A percentile compares a stretch with the other conserved stretches of the same genome.
phyloP scores from a whole-genome alignment of 2,888 invertebrate species.

The Pristionchus arcanus region DNA sequence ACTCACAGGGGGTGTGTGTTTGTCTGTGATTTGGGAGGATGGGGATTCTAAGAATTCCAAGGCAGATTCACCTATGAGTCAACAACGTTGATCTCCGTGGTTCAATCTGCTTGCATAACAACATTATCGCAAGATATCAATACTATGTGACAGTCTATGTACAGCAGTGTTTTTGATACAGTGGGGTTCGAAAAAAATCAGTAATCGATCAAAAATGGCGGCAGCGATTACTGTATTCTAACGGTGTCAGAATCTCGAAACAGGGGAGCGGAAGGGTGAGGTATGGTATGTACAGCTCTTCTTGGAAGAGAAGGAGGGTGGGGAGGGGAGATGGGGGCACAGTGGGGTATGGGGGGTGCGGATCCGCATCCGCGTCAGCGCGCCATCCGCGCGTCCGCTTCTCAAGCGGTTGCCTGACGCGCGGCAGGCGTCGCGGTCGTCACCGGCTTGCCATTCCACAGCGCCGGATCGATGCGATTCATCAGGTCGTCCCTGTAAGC shows the following conservation, averaged over 20 bases:
- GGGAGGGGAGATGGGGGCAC: neutral
- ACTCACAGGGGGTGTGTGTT: neutral
- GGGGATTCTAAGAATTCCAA: constrained; percentile 30
- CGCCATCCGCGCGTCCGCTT: neutral
- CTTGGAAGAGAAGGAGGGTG: constrained; percentile 7
- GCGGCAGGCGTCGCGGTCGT: neutral
- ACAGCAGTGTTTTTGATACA: neutral
- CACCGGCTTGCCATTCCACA: neutral
- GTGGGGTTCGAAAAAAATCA: neutral
- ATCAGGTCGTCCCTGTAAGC: neutral
- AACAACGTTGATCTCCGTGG: neutral
- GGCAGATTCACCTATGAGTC: neutral
- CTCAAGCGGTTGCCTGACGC: neutral
- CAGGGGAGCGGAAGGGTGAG: neutral
- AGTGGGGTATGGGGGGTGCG: neutral
- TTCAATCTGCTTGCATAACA: neutral
- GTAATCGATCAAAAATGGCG: neutral
- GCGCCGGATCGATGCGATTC: constrained; percentile 28
- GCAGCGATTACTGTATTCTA: neutral
- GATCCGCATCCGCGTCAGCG: neutral
- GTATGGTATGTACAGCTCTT: constrained; percentile 5
- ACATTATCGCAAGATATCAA: neutral
- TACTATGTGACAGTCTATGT: constrained; percentile 17
- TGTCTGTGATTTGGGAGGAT: neutral
- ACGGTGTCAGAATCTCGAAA: constrained; percentile 11